Percentiles rank a stretch among this genome's conserved stretches.
These are phyloP conservation scores for Chalcosyrphus nemorum DNA, from an alignment of 2,888 invertebrate species.

Conservation along the genomic window DNA sequence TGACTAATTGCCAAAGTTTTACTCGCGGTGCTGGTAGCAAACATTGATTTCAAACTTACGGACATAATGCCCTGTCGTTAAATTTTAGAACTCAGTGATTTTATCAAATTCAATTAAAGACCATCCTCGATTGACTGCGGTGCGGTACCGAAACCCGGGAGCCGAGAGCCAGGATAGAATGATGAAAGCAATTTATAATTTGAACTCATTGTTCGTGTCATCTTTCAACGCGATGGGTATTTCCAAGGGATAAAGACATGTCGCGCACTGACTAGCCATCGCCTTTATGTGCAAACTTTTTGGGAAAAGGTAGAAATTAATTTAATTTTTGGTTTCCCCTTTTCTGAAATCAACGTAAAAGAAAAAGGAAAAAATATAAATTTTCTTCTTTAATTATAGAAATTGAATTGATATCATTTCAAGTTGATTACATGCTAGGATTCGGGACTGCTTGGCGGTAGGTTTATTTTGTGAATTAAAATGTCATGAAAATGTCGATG, in stretches of 20 bases:
- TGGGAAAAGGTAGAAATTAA: conserved; percentile 61
- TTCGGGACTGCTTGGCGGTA: conserved; percentile 40
- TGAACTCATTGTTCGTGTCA: conserved; percentile 62
- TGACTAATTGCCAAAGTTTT: neutral
- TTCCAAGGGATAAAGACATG: conserved; percentile 32
- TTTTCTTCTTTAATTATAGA: conserved; percentile 47
- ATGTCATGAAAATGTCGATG: conserved; percentile 64
- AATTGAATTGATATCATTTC: conserved; percentile 64
- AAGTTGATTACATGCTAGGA: conserved; percentile 58
- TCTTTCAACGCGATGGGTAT: conserved; percentile 39
- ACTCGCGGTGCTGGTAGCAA: neutral
- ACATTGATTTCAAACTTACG: conserved; percentile 28
- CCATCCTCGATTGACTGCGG: conserved; percentile 46
- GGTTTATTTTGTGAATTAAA: conserved; percentile 60
- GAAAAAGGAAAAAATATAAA: conserved; percentile 35
- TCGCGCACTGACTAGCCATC: conserved; percentile 38
- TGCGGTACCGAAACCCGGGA: conserved; percentile 37
- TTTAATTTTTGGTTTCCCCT: conserved; percentile 54
- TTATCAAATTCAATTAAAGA: conserved; percentile 66
- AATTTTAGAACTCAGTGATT: conserved; percentile 56
- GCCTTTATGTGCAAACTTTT: conserved; percentile 53
- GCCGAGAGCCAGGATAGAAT: too few species aligned
- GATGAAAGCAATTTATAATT: conserved; percentile 64
- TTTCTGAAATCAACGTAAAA: conserved; percentile 29
- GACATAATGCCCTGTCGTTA: conserved; percentile 38